phyloP scores from a whole-genome alignment of 2,797 vertebrate species.

The Coreius guichenoti region DNA sequence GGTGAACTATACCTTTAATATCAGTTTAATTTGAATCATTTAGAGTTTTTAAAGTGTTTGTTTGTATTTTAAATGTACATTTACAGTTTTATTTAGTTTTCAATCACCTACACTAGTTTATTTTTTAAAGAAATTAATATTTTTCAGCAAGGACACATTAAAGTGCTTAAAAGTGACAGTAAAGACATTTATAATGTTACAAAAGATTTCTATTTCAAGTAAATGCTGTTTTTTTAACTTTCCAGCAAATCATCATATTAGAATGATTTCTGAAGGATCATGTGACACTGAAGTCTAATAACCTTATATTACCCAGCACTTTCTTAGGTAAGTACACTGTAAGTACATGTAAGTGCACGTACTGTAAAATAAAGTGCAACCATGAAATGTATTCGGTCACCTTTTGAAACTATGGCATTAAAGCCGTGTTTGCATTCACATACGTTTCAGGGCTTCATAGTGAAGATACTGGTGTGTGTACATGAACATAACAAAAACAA shows the following conservation, averaged over 20 bases:
- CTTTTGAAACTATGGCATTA: background rate
- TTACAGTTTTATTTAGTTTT: background rate
- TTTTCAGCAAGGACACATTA: background rate
- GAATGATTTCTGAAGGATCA: no score
- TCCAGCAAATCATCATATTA: background rate
- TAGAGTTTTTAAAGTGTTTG: background rate
- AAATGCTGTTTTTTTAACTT: background rate
- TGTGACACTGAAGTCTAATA: no score
- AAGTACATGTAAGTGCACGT: no score
- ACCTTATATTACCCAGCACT: no score
- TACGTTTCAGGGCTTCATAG: background rate
- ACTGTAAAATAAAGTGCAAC: no score
- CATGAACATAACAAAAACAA: background rate
- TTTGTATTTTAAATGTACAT: background rate
- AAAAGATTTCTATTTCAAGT: background rate
- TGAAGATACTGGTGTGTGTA: background rate
- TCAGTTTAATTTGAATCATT: background rate
- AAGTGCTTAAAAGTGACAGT: background rate
- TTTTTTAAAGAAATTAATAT: background rate
- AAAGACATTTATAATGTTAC: background rate
- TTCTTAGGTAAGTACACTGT: no score
- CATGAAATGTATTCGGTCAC: background rate
- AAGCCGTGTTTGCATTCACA: background rate
- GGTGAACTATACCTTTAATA: background rate
- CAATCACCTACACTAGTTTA: background rate